Percentiles rank a stretch among this genome's conserved stretches.
Evolutionary conservation across 1,140 invertebrate genomes (phyloP).

Genomic region (Caerostris darwini): DNA sequence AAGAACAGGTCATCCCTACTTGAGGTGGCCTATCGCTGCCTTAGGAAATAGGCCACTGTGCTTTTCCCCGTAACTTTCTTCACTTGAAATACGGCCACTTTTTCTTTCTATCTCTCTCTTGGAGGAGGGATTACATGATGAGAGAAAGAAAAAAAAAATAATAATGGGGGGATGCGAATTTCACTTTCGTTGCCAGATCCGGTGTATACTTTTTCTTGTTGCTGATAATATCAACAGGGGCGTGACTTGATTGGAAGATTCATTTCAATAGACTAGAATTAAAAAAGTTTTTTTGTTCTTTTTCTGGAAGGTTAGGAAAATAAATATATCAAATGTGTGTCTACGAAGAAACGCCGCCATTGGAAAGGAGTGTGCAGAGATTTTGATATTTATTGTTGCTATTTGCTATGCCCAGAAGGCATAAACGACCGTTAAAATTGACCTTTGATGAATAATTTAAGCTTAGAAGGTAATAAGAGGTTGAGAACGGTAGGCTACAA

Average conservation of each 20-base stretch:
- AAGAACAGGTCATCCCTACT: conserved; percentile 62
- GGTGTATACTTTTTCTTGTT: conserved; percentile 18
- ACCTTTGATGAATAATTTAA: not conserved
- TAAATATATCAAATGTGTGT: conserved; percentile 8
- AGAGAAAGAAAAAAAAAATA: not conserved
- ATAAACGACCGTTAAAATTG: not conserved
- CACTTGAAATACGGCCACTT: conserved; percentile 64
- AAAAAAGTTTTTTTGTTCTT: not conserved
- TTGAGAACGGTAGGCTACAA: conserved; percentile 11
- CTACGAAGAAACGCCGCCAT: not conserved
- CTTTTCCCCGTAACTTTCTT: conserved; percentile 67
- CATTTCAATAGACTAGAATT: not conserved
- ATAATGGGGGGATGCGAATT: conserved; percentile 19
- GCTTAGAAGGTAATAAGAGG: not conserved
- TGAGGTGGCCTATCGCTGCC: conserved; percentile 70
- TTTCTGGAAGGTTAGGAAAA: not conserved
- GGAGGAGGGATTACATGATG: conserved; percentile 26
- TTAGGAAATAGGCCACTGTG: conserved; percentile 67
- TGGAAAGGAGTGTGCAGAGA: not conserved
- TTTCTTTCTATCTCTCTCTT: conserved; percentile 23
- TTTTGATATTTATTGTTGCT: not conserved
- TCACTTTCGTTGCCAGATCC: conserved; percentile 53
- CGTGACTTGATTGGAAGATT: conserved; percentile 35
- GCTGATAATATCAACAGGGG: not conserved
- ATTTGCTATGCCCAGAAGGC: not conserved